These are phyloP conservation scores for Periophthalmodon schlosseri DNA, from an alignment of 2,113 vertebrate genomes.

Conservation along the genomic window DNA sequence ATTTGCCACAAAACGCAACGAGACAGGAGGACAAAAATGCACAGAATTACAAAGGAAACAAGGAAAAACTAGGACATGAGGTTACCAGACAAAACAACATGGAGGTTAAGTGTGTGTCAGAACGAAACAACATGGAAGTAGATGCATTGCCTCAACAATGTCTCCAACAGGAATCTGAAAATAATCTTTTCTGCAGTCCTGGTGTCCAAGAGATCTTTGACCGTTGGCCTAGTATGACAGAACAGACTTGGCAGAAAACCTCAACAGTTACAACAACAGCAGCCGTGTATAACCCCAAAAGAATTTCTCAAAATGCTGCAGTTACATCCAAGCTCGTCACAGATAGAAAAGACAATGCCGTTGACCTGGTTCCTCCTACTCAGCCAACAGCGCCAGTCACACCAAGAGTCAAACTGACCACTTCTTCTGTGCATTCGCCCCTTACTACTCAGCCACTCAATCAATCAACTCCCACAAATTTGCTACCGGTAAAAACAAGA, in stretches of 20 bases:
- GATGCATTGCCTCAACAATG: neutral
- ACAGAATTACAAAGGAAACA: neutral
- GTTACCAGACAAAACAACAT: neutral
- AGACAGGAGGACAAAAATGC: slow-evolving; percentile 11
- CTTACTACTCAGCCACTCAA: slow-evolving; percentile 35
- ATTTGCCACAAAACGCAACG: neutral
- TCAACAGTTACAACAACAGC: slow-evolving; percentile 11
- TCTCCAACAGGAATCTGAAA: slow-evolving; percentile 19
- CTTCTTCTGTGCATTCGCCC: slow-evolving; percentile 67
- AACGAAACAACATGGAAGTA: neutral
- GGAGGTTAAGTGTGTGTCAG: neutral
- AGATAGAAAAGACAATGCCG: slow-evolving; percentile 56
- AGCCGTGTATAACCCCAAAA: neutral
- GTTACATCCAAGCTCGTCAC: neutral
- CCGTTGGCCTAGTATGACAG: slow-evolving; percentile 81
- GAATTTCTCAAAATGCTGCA: neutral
- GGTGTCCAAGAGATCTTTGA: slow-evolving; percentile 88
- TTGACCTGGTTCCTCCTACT: slow-evolving; percentile 81
- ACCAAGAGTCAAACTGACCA: slow-evolving; percentile 69
- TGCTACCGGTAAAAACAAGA: slow-evolving; percentile 3
- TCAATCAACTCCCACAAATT: slow-evolving; percentile 39
- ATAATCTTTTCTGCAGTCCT: slow-evolving; percentile 81
- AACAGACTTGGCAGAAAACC: slow-evolving; percentile 44
- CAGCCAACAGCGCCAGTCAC: slow-evolving; percentile 73
- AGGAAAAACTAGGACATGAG: neutral